Evolutionary conservation across 92 coral and sea anemone species (phyloP).

Genomic region (Phenganax subtilis): DNA sequence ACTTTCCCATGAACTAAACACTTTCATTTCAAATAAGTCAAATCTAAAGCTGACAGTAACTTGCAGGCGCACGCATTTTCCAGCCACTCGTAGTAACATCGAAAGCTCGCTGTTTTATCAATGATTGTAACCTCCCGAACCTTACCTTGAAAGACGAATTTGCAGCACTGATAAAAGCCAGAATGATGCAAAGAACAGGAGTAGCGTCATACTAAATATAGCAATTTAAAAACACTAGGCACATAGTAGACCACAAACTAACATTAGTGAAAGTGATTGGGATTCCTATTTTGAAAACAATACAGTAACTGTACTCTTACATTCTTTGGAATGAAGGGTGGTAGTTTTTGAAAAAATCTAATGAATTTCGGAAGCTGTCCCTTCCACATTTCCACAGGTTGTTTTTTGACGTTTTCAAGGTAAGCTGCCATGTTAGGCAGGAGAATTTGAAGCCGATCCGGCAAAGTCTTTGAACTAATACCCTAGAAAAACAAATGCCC

Average conservation of each 20-base stretch:
- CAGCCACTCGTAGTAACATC: neutral
- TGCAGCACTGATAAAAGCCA: slow-evolving; percentile 83
- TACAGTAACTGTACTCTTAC: slow-evolving; percentile 41
- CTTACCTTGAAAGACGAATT: slow-evolving; percentile 86
- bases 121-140: neutral
- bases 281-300: neutral
- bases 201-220: slow-evolving; percentile 54
- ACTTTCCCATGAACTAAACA: neutral
- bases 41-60: too few species aligned
- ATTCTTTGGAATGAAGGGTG: slow-evolving; percentile 78
- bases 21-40: too few species aligned
- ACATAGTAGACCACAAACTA: neutral
- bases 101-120: neutral
- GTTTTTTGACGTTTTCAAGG: slow-evolving; percentile 73
- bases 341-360: slow-evolving; percentile 86
- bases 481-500: slow-evolving; percentile 48
- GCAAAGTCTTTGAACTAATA: slow-evolving; percentile 81
- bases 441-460: slow-evolving; percentile 75
- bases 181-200: slow-evolving; percentile 78
- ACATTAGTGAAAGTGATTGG: neutral
- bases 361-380: slow-evolving; percentile 94
- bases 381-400: slow-evolving; percentile 93
- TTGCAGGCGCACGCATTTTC: too few species aligned
- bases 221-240: neutral
- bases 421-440: slow-evolving; percentile 73